A percentile compares a stretch with the other conserved stretches of the same genome.
Evolutionary conservation across 2,797 vertebrate species (phyloP).

Genomic region (Lutjanus argentimaculatus): DNA sequence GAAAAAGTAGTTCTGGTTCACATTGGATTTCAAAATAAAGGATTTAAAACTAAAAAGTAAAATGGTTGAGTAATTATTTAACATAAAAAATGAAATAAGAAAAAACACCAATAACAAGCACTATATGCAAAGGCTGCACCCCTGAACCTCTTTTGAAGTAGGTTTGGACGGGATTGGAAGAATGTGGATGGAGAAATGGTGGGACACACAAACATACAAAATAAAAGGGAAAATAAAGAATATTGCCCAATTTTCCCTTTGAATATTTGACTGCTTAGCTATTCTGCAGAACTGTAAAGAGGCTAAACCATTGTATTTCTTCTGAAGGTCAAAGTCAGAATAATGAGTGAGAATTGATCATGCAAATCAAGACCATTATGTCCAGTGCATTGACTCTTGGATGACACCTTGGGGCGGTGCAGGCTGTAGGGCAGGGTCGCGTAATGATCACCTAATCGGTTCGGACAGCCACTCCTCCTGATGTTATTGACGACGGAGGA

Average conservation of each 20-base stretch:
- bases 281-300: conserved; percentile 10
- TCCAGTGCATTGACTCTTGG: conserved; percentile 37
- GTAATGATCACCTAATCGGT: conserved; percentile 45
- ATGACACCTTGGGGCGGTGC: conserved; percentile 36
- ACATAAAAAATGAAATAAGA: too few species aligned
- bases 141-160: too few species aligned
- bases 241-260: neutral
- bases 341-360: conserved; percentile 60
- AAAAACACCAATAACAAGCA: too few species aligned
- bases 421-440: conserved; percentile 15
- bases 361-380: conserved; percentile 45
- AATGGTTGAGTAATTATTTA: too few species aligned
- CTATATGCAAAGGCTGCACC: too few species aligned
- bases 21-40: too few species aligned
- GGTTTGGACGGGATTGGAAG: too few species aligned
- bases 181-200: too few species aligned
- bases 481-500: conserved; percentile 35
- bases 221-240: neutral
- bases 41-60: too few species aligned
- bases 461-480: conserved; percentile 27
- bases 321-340: conserved; percentile 57
- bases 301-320: conserved; percentile 6
- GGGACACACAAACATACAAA: too few species aligned
- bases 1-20: too few species aligned
- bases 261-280: neutral